Evolutionary conservation across 2,113 vertebrate genomes (phyloP).

Genomic region (Seriola rivoliana): DNA sequence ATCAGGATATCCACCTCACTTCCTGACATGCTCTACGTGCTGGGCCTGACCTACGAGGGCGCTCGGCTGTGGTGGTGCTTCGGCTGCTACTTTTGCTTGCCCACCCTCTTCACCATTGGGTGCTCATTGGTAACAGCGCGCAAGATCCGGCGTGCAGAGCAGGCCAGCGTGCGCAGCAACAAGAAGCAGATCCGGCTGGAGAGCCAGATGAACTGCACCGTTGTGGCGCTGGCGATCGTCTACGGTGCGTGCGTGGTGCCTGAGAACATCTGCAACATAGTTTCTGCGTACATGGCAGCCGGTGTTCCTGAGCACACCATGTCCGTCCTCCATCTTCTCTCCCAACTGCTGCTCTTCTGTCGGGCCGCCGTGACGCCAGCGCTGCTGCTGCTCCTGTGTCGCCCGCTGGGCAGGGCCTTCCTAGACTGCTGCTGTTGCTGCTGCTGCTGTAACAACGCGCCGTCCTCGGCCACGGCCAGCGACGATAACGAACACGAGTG

Average conservation of each 20-base stretch:
- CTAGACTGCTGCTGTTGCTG: slow-evolving; percentile 98
- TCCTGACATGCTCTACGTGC: slow-evolving; percentile 94
- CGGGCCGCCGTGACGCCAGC: slow-evolving; percentile 95
- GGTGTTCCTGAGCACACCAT: slow-evolving; percentile 92
- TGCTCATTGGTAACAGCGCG: slow-evolving; percentile 94
- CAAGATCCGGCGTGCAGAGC: slow-evolving; percentile 93
- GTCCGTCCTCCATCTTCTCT: slow-evolving; percentile 94
- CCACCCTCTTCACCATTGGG: slow-evolving; percentile 97
- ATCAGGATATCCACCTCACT: slow-evolving; percentile 93
- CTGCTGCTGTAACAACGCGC: slow-evolving; percentile 89
- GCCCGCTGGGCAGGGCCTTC: slow-evolving; percentile 95
- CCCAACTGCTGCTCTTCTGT: slow-evolving; percentile 96
- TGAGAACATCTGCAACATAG: slow-evolving; percentile 98
- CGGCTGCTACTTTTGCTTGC: slow-evolving; percentile 97
- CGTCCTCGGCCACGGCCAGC: slow-evolving; percentile 91
- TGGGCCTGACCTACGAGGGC: slow-evolving; percentile 95
- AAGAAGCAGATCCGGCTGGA: slow-evolving; percentile 97
- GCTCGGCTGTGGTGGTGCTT: slow-evolving; percentile 99
- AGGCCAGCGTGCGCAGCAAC: slow-evolving; percentile 92
- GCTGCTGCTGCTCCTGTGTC: slow-evolving; percentile 96
- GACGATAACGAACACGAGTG: slow-evolving; percentile 98
- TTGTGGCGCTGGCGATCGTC: slow-evolving; percentile 96
- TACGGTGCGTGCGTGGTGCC: slow-evolving; percentile 97
- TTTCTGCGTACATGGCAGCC: slow-evolving; percentile 95
- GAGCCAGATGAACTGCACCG: slow-evolving; percentile 99